A percentile compares a stretch with the other conserved stretches of the same genome.
phyloP scores from a whole-genome alignment of 2,888 invertebrate species.

The Poecilus cupreus region DNA sequence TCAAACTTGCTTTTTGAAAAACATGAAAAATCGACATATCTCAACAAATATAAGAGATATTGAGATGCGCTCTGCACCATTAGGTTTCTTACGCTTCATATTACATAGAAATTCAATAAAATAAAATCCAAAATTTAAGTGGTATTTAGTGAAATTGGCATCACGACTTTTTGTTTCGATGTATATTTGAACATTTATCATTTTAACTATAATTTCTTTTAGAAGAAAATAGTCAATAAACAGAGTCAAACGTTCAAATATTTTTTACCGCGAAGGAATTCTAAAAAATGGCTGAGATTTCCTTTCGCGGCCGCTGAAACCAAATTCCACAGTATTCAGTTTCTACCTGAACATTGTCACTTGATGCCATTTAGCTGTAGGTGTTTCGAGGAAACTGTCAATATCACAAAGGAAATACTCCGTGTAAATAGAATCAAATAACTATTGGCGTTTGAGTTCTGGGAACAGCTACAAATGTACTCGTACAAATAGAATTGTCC shows the following conservation, averaged over 20 bases:
- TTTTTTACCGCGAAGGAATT: background rate
- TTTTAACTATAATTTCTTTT: too few relatives aligned
- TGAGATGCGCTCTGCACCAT: too few relatives aligned
- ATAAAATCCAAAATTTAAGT: too few relatives aligned
- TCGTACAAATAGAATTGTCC: background rate
- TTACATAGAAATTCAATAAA: too few relatives aligned
- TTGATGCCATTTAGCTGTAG: background rate
- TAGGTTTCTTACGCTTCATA: too few relatives aligned
- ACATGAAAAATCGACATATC: too few relatives aligned
- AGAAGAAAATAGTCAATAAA: background rate
- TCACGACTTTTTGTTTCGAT: too few relatives aligned
- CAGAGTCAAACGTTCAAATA: background rate
- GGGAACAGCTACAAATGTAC: slow-evolving; percentile 27
- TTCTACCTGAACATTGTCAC: slow-evolving; percentile 25
- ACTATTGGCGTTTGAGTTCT: slow-evolving; percentile 3
- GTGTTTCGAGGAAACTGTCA: background rate
- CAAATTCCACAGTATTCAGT: background rate
- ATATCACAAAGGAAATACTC: slow-evolving; percentile 21
- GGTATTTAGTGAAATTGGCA: too few relatives aligned
- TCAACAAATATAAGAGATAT: too few relatives aligned
- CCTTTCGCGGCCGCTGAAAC: slow-evolving; percentile 1
- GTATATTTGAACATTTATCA: too few relatives aligned
- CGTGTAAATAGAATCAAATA: slow-evolving; percentile 24
- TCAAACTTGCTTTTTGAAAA: too few relatives aligned
- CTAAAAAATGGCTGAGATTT: background rate